Evolutionary conservation across 1,140 invertebrate genomes (phyloP), one percentile per base, ranked within the genome.

Genomic region (Trichonephila clavata): DNA sequence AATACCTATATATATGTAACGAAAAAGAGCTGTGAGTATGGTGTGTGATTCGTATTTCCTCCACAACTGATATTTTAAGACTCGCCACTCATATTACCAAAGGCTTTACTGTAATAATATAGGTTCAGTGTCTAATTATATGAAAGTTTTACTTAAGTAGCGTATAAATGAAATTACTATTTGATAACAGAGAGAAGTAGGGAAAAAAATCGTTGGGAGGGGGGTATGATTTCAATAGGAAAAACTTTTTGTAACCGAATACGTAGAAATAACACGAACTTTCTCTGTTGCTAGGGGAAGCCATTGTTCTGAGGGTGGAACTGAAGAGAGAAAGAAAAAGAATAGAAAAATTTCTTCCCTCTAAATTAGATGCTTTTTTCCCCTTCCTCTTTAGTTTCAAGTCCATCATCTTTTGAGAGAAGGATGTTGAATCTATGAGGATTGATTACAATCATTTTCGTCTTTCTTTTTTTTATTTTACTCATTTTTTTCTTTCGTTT

Each of bases 371-470:
- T 13, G 50, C 50, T 63, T 63, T 63, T 18, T 63, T 63, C 21
- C 60, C 20, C 7, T 20, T 63, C 21, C 16, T 13, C 20, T 61
- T 63, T 20, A 18, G 16, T 63, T 63, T 18, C 61, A 21, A 63
- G 61, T 63, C 61, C 16, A 63, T 63, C 61, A 63, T 63, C 27
- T 50, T 39, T 50, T 50, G 50, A 50, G 43, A 43, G 39, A 83
- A 83, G 39, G 81, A 13, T 83, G 39, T 83, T 83, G 81, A 50
- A 43, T 43, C 20, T 77, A 77, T 50, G 43, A 83, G 43, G 39
- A 50, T 57, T 83, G 81, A 83, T 83, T 83, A 83, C 21, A 50
- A 83, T 83, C 18, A 83, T 83, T 83, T 83, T 43, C 81, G 2
- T 83, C 2, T 20, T 14, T 16, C 8, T n/a, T 57, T n/a, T 5